phyloP scores from a whole-genome alignment of 2,113 vertebrate genomes.

The Pluvianellus socialis region DNA sequence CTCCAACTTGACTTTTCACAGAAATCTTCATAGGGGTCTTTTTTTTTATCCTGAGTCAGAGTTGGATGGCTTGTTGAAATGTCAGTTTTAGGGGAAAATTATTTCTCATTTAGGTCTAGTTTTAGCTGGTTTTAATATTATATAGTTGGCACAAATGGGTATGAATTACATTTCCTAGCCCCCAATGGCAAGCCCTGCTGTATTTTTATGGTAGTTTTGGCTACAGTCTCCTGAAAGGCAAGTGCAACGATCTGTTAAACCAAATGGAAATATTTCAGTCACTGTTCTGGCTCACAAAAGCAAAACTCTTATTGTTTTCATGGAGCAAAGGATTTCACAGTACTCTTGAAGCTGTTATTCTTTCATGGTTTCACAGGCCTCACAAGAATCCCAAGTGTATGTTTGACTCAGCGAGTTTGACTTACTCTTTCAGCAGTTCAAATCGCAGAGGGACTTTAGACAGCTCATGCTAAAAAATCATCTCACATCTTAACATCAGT shows the following conservation, averaged over 20 bases:
- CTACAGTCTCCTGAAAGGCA: background rate
- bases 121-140: background rate
- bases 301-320: background rate
- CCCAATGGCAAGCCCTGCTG: background rate
- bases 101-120: background rate
- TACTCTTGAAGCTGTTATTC: background rate
- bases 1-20: background rate
- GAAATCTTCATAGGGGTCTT: background rate
- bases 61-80: background rate
- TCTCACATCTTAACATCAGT: background rate
- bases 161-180: background rate
- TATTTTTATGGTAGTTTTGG: background rate
- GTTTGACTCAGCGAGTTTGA: background rate
- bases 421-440: background rate
- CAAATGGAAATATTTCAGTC: background rate
- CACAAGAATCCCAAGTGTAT: background rate
- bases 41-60: background rate
- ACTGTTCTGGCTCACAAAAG: background rate
- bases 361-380: background rate
- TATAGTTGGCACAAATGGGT: background rate
- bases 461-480: background rate
- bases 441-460: background rate
- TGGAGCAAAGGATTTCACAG: background rate
- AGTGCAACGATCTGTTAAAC: background rate
- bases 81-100: background rate